Evolutionary conservation across 2,888 invertebrate species (phyloP).

Genomic region (Panzeria rudis): DNA sequence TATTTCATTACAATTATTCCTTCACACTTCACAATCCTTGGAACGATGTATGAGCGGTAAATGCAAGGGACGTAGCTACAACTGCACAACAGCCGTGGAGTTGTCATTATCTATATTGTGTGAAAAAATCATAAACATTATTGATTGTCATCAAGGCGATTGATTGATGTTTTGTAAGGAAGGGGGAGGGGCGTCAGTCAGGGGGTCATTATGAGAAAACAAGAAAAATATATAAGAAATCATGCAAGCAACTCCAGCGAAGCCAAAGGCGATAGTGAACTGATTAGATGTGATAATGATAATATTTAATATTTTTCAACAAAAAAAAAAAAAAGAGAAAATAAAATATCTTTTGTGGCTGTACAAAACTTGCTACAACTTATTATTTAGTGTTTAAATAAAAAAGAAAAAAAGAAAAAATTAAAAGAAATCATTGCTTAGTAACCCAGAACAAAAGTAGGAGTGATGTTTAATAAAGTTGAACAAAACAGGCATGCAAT

Average conservation of each 20-base stretch:
- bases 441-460: conserved; percentile 38
- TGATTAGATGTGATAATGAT: conserved; percentile 70
- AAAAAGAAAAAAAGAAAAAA: not conserved
- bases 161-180: conserved; percentile 25
- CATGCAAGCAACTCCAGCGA: not conserved
- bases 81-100: not conserved
- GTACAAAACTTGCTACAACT: conserved; percentile 2
- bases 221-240: conserved; percentile 6
- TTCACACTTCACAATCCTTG: conserved; percentile 58
- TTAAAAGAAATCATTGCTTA: not conserved
- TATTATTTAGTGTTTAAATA: not conserved
- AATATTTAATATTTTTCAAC: conserved; percentile 60
- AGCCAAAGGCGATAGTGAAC: conserved; percentile 47
- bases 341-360: conserved; percentile 1
- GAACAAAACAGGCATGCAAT: conserved; percentile 19
- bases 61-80: not conserved
- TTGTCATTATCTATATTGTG: conserved; percentile 47
- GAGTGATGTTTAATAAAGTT: conserved; percentile 48
- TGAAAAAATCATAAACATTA: conserved; percentile 61
- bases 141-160: conserved; percentile 65
- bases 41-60: not conserved
- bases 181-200: too few relatives aligned
- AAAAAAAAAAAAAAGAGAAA: too few relatives aligned
- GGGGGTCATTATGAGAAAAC: not conserved
- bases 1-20: conserved; percentile 45